phyloP scores from a whole-genome alignment of 2,797 vertebrate species.

The Lateolabrax maculatus region DNA sequence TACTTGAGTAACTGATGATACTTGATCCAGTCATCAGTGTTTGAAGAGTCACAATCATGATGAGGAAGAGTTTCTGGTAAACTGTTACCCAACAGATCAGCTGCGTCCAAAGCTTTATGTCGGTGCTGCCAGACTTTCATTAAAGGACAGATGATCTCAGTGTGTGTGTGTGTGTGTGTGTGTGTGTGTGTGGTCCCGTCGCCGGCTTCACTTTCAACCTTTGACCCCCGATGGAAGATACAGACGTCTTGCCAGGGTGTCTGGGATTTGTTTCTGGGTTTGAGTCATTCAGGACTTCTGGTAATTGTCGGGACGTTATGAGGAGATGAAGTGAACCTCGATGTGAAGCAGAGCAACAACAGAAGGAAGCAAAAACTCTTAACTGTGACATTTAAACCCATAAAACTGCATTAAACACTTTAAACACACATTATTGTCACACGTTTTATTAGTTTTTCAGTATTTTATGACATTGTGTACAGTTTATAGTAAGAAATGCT shows the following conservation, averaged over 20 bases:
- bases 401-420: background rate
- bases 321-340: background rate
- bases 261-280: conserved; percentile 18
- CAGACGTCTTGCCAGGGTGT: conserved; percentile 15
- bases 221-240: background rate
- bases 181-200: too few species aligned
- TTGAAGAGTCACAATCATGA: too few species aligned
- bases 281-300: conserved; percentile 1
- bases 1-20: too few species aligned
- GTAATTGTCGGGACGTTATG: background rate
- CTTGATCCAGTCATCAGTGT: background rate
- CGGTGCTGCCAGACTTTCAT: background rate
- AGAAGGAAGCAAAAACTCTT: background rate
- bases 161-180: conserved; percentile 21
- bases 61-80: background rate
- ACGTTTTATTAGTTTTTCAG: too few species aligned
- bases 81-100: conserved; percentile 1
- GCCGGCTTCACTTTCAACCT: conserved; percentile 8
- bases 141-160: background rate
- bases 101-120: background rate
- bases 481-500: too few species aligned
- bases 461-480: too few species aligned
- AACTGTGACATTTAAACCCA: background rate
- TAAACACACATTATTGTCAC: too few species aligned
- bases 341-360: background rate